A percentile compares a stretch with the other conserved stretches of the same genome.
phyloP scores from a whole-genome alignment of 30 jellyfish, hydroid and myxozoan species.

The Aurelia coerulea region DNA sequence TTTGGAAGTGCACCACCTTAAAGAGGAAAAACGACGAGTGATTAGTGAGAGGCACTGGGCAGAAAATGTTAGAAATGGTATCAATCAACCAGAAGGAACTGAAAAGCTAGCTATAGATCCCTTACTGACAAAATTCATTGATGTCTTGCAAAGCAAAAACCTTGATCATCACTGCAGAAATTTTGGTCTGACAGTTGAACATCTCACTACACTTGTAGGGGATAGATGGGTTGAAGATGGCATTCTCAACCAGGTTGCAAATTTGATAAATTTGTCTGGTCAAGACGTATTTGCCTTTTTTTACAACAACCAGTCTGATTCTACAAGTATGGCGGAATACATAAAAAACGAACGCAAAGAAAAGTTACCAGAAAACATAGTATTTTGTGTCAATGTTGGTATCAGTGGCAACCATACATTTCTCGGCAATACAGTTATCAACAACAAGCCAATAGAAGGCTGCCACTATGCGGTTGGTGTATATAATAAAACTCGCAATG shows the following conservation, averaged over 20 bases:
- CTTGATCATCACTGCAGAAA: neutral
- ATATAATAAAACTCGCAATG: neutral
- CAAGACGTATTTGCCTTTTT: neutral
- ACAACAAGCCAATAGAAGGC: neutral
- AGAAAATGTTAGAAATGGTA: neutral
- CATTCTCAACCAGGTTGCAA: neutral
- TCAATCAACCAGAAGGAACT: neutral
- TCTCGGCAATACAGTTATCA: neutral
- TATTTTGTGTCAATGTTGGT: neutral
- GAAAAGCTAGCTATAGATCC: neutral
- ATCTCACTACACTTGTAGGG: neutral
- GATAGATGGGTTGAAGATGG: neutral
- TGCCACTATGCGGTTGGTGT: neutral
- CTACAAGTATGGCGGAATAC: neutral
- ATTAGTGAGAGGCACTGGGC: neutral
- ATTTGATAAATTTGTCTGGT: neutral
- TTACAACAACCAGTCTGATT: neutral
- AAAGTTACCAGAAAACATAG: neutral
- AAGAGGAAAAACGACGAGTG: neutral
- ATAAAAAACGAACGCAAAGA: neutral
- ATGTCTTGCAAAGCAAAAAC: neutral
- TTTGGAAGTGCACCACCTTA: neutral
- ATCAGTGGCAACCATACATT: neutral
- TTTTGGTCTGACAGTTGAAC: neutral
- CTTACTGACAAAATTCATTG: neutral